Base-by-base conservation (phyloP, 2,797 vertebrate genomes). In the Aeoliscus strigatus region DNA sequence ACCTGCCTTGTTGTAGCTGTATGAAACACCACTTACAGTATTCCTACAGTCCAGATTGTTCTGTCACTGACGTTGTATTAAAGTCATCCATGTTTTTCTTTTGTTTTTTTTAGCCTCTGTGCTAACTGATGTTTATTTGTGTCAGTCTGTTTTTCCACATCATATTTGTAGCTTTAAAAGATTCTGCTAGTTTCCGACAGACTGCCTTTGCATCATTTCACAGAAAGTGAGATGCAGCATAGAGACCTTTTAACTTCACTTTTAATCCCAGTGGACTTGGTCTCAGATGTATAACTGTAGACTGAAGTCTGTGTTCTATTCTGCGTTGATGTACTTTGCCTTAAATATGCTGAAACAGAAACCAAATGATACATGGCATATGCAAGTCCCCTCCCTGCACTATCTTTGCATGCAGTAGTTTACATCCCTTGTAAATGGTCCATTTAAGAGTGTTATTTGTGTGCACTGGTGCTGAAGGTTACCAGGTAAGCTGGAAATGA, bases 401-500 rank as follows among this genome's bases (percentile, higher is more conserved):
- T 71, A 56, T 82, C 56, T 68, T 68, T 67, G 73, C 76, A 84
- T 83, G 77, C 56, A 54, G 27, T 54, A 48, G 40, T 59, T 38
- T 52, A 48, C 46, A 46, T 54, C 51, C 45, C 27, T 51, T 53
- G 41, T 67, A 47, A 54, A 47, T 47, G 16, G 61, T 81, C 14
- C 28, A 50, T 57, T 79, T 60, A 70, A 57, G 31, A 65, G 66
- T 71, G 58, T 73, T 54, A 53, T 67, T 49, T 59, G 10, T 37
- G 55, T 77, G 58, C 54, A 60, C 51, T 54, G 60, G 76, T 84
- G 79, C 79, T 75, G 64, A 60, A 57, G 50, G 61, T 47, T 34
- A 46, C 60, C 57, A 50, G 61, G 60, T 60, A 72, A 80, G 73
- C 79, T 80, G 73, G 63, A 79, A 72, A 55, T 49, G 79, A 52